Conservation (phyloP, 2,113 vertebrate species). For the Pedetes capensis region DNA sequence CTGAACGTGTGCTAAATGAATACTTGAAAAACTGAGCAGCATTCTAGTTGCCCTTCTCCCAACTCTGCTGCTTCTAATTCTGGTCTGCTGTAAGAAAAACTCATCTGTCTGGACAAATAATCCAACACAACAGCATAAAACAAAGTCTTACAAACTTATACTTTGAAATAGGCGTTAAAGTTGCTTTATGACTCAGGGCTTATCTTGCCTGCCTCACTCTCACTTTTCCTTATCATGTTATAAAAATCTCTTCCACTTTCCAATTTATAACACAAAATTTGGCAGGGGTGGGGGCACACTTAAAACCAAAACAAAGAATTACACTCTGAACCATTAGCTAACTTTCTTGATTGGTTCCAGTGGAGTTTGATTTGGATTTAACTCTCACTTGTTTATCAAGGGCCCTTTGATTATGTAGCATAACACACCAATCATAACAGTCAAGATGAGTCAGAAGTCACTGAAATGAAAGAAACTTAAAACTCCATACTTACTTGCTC, state of each 20-base stretch:
- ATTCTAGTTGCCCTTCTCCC: neutral
- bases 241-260: neutral
- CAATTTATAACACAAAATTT: neutral
- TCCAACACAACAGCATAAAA: neutral
- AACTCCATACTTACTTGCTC: conserved; percentile 89
- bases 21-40: neutral
- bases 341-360: neutral
- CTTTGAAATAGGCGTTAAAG: neutral
- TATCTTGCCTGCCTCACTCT: neutral
- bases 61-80: neutral
- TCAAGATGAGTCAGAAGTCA: neutral
- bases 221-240: neutral
- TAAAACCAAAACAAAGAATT: conserved; percentile 7
- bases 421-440: neutral
- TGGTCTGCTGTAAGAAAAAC: neutral
- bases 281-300: neutral
- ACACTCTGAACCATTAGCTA: neutral
- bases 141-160: neutral
- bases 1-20: neutral
- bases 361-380: neutral
- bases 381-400: conserved; percentile 20
- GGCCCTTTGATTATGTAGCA: neutral
- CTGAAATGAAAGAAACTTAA: conserved; percentile 16
- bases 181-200: neutral
- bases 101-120: neutral